Conservation (phyloP, 2,888 invertebrate genomes). For the Nowickia ferox region DNA sequence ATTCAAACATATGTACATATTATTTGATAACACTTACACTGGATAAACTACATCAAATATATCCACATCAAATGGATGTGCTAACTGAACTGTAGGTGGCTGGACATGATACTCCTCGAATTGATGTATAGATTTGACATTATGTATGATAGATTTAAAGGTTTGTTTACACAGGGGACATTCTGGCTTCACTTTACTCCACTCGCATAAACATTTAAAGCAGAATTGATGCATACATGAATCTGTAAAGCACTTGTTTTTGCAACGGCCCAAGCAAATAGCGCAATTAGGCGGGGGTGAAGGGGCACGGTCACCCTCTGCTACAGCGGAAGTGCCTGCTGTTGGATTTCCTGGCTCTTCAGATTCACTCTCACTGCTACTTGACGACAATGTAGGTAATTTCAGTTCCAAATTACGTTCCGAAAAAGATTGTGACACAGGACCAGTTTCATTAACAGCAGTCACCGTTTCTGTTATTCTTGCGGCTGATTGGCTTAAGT, state of each 20-base stretch:
- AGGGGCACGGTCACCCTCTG: constrained; percentile 80
- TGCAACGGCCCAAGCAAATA: constrained; percentile 93
- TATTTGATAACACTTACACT: constrained; percentile 39
- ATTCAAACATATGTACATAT: neutral
- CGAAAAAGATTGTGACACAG: constrained; percentile 32
- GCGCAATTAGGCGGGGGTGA: constrained; percentile 95
- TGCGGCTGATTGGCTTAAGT: constrained; percentile 49
- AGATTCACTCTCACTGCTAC: constrained; percentile 78
- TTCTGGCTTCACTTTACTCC: constrained; percentile 97
- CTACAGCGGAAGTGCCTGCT: constrained; percentile 73
- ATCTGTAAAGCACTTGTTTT: constrained; percentile 95
- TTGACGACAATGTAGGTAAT: constrained; percentile 77
- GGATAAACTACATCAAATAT: constrained; percentile 62
- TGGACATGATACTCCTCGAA: constrained; percentile 92
- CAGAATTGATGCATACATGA: constrained; percentile 97
- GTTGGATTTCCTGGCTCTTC: constrained; percentile 72
- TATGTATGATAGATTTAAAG: constrained; percentile 96
- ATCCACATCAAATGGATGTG: constrained; percentile 74
- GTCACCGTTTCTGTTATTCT: neutral
- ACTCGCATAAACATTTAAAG: constrained; percentile 94
- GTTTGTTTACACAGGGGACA: constrained; percentile 97
- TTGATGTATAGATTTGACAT: constrained; percentile 93
- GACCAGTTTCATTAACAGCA: neutral
- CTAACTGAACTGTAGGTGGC: constrained; percentile 75
- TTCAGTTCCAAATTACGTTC: constrained; percentile 73